Base-by-base conservation (phyloP, 2,888 invertebrate species). In the Pogonocherus hispidulus region DNA sequence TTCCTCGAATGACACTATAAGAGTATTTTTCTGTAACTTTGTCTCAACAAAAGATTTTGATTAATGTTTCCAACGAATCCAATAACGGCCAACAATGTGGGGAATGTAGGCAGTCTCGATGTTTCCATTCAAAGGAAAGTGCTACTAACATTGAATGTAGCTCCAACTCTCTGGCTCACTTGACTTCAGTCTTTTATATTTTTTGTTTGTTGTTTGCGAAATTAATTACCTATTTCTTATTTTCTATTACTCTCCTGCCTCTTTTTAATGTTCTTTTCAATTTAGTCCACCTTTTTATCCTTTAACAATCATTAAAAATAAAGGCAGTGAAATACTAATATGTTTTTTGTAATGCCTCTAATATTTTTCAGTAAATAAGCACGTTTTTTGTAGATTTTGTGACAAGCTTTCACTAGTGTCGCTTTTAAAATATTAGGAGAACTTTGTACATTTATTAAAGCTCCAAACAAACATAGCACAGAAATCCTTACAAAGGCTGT, bases 131-230 rank as follows among this genome's bases (percentile, higher is more conserved):
- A 59, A 59, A n/a, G 18, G 32, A 47, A 27, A 55, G 55, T 55
- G 55, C 37, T 55, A 55, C 35, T 55, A 52, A 49, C 46, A 57
- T 47, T 20, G 49, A 59, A 59, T 49, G 23, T 5, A 46, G 23
- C 46, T 47, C 32, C 14, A 20, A n/a, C n/a, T n/a, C 11, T 47
- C 32, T 19, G 23, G 8, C 41, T 35, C 32, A 47, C 47, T 49
- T 55, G 11, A 20, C 14, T 16, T 27, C 3, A 23, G 23, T 16
- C 27, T 35, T 49, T 59, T 35, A 35, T 59, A 23, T 9, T 59
- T 59, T 57, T 59, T 59, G 59, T 46, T 59, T 49, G 59, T 35
- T 59, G 59, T 19, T n/a, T 49, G 14, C 44, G n/a, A 56, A 46
- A 47, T 59, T 47, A 49, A 59, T 49, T 59, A 59, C 19, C 18